Evolutionary conservation across 2,888 invertebrate genomes (phyloP), one percentile per base, ranked within the genome.

Genomic region (Halocaridina rubra): DNA sequence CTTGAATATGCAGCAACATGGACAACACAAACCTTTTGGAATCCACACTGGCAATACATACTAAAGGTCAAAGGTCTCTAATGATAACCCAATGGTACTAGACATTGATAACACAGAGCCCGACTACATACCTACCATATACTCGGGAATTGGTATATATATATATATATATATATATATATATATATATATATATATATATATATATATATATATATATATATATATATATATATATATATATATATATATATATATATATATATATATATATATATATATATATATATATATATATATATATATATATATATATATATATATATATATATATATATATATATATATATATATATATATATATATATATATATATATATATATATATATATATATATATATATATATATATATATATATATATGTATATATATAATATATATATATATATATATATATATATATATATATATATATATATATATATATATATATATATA

Each of bases 211-310:
- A 64, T 10, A 64, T 10, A 64, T 10, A 64, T 64, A 64, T 64
- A 64, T 64, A 64, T 64, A 64, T 64, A 64, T 64, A 64, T 64
- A 64, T 64, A 64, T 64, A 64, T 64, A 64, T 64, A 64, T 64
- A 64, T 64, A 64, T 64, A 64, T 64, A 64, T 64, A 64, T 64
- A 64, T 64, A 64, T 64, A 64, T 5, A 64, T 64, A 13, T 64
- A 64, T 64, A 64, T 64, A 64, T 64, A 5, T 64, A 13, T 10
- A 64, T 10, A 64, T 64, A 64, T 64, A 64, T 64, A 64, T 64
- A 64, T 64, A 22, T 64, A 64, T 64, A 64, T 64, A 64, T 64
- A 64, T 64, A 64, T 64, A 64, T 64, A 64, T 64, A 64, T 3
- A 64, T 64, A 64, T 64, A 64, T 64, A 64, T 64, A 64, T 64